These are phyloP conservation scores for Mola mola DNA, from an alignment of 2,113 vertebrate species.

Conservation along the genomic window DNA sequence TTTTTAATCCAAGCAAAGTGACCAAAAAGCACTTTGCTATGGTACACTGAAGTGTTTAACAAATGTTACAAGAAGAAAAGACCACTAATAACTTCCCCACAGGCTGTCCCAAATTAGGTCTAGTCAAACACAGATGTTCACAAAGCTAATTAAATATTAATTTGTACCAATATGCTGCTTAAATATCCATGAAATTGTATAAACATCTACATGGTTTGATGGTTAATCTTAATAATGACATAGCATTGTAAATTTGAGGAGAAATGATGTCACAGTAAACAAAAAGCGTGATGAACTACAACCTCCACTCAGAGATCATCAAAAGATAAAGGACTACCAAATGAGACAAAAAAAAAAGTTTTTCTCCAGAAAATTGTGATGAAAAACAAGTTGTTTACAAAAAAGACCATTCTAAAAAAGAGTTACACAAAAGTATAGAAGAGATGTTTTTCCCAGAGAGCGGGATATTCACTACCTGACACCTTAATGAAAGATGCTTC, in stretches of 20 bases:
- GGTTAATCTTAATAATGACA: constrained; percentile 33
- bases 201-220: constrained; percentile 28
- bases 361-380: no score
- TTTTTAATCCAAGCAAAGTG: constrained; percentile 9
- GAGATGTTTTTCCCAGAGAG: no score
- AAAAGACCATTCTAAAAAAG: no score
- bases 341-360: not conserved
- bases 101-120: constrained; percentile 37
- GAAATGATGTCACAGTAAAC: constrained; percentile 13
- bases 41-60: no score
- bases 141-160: constrained; percentile 54
- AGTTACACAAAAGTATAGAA: no score
- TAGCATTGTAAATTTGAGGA: constrained; percentile 12
- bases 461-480: no score
- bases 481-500: no score
- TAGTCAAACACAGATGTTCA: constrained; percentile 58
- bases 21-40: not conserved
- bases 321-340: not conserved
- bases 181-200: constrained; percentile 56
- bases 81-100: constrained; percentile 24
- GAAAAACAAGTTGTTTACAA: no score
- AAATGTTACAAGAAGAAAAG: not conserved
- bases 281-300: no score
- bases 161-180: constrained; percentile 54
- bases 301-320: no score